Conservation (phyloP, 2,113 vertebrate species). For the Odocoileus hemionus region DNA sequence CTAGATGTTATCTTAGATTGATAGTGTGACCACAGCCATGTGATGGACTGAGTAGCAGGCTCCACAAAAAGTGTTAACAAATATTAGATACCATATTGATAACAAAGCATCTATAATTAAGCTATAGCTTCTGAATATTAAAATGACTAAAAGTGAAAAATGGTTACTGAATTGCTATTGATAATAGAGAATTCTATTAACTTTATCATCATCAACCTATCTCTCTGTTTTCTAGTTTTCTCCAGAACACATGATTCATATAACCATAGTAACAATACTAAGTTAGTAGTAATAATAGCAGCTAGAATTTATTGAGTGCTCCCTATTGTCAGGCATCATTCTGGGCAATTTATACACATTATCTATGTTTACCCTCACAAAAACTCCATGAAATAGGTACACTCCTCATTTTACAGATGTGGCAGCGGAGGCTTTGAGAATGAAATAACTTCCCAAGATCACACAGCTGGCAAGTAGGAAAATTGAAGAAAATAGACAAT, state of each 20-base stretch:
- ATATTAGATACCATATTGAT: neutral
- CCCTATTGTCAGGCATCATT: neutral
- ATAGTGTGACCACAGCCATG: neutral
- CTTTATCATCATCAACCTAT: neutral
- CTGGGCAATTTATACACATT: neutral
- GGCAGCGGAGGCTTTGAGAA: neutral
- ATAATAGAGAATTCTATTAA: neutral
- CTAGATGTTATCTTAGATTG: neutral
- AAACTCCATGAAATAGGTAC: neutral
- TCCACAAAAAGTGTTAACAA: neutral
- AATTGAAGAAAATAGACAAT: neutral
- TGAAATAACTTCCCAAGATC: neutral
- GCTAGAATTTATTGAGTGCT: neutral
- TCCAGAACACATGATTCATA: neutral
- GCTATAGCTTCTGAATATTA: neutral
- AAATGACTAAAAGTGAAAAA: neutral
- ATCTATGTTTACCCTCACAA: neutral
- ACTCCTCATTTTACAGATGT: neutral
- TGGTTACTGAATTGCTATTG: neutral
- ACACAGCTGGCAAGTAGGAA: neutral
- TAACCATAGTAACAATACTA: neutral
- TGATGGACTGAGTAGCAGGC: neutral
- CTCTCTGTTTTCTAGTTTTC: neutral
- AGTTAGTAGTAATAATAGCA: neutral
- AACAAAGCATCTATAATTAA: neutral